A percentile compares a stretch with the other conserved stretches of the same genome.
phyloP scores from a whole-genome alignment of 2,888 invertebrate genomes.

The Willowsia nigromaculata region DNA sequence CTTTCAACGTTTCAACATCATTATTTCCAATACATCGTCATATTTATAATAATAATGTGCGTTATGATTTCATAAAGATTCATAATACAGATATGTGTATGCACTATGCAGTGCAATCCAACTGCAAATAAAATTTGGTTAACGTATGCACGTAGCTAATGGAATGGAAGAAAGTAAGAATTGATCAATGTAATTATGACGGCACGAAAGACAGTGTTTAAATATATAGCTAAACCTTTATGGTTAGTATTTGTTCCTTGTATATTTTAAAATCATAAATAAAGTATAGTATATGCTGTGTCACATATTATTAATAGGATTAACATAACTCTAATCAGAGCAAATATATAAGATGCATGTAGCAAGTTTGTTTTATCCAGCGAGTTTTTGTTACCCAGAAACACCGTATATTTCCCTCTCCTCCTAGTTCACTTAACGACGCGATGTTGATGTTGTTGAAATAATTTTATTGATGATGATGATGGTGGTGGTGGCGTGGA shows the following conservation, averaged over 20 bases:
- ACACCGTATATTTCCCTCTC: not conserved
- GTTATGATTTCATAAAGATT: not conserved
- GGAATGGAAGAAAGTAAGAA: not conserved
- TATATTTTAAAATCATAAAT: not conserved
- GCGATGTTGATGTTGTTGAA: not conserved
- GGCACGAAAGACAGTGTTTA: not conserved
- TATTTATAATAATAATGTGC: too few relatives aligned
- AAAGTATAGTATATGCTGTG: not conserved
- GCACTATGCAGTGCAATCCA: not conserved
- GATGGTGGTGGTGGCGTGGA: not conserved
- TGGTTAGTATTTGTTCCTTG: too few relatives aligned
- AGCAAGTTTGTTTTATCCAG: too few relatives aligned
- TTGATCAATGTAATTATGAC: too few relatives aligned
- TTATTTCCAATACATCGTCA: not conserved
- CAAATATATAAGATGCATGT: not conserved
- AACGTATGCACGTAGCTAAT: not conserved
- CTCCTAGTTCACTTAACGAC: not conserved
- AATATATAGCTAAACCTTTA: too few relatives aligned
- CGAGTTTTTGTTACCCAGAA: not conserved
- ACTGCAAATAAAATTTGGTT: constrained; percentile 13
- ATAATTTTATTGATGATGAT: too few relatives aligned
- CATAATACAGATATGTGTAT: not conserved
- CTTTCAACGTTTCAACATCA: not conserved
- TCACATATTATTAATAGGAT: not conserved
- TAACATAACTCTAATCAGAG: not conserved